phyloP scores from a whole-genome alignment of 2,797 vertebrate species.

The Dallia pectoralis region DNA sequence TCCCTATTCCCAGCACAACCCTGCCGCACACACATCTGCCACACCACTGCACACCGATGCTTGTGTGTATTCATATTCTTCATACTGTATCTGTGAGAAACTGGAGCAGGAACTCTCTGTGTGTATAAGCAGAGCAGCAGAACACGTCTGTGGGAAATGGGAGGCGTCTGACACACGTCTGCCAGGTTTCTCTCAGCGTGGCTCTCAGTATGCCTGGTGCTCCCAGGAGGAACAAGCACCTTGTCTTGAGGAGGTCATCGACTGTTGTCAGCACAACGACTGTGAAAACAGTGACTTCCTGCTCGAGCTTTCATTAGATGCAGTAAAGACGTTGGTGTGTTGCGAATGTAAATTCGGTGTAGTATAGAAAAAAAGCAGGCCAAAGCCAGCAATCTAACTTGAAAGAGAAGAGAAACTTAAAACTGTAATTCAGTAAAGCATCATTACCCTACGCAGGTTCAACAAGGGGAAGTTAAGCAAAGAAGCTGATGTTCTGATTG shows the following conservation, averaged over 20 bases:
- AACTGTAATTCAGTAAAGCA: constrained; percentile 73
- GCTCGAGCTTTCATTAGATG: constrained; percentile 72
- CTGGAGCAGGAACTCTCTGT: constrained; percentile 44
- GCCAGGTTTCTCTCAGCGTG: constrained; percentile 70
- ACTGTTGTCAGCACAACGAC: constrained; percentile 75
- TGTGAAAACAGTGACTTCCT: constrained; percentile 66
- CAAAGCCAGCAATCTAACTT: constrained; percentile 61
- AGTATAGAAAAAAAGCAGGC: constrained; percentile 56
- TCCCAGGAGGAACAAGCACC: constrained; percentile 67
- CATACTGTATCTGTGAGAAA: constrained; percentile 49
- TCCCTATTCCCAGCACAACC: constrained; percentile 21
- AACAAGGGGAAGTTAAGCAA: constrained; percentile 53
- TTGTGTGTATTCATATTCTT: constrained; percentile 53
- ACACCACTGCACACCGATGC: constrained; percentile 38
- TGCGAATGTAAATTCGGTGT: constrained; percentile 65
- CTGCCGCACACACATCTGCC: constrained; percentile 52
- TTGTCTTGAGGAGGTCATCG: constrained; percentile 70
- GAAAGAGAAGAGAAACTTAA: constrained; percentile 73
- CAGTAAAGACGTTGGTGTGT: constrained; percentile 56
- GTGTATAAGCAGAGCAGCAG: constrained; percentile 41
- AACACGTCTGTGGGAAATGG: constrained; percentile 60
- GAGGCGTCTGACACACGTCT: constrained; percentile 65
- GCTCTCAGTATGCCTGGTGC: constrained; percentile 61
- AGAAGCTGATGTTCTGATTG: constrained; percentile 57
- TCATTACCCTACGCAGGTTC: constrained; percentile 57